These are phyloP conservation scores for Sturmia bella DNA, from an alignment of 2,888 invertebrate genomes.

Conservation along the genomic window DNA sequence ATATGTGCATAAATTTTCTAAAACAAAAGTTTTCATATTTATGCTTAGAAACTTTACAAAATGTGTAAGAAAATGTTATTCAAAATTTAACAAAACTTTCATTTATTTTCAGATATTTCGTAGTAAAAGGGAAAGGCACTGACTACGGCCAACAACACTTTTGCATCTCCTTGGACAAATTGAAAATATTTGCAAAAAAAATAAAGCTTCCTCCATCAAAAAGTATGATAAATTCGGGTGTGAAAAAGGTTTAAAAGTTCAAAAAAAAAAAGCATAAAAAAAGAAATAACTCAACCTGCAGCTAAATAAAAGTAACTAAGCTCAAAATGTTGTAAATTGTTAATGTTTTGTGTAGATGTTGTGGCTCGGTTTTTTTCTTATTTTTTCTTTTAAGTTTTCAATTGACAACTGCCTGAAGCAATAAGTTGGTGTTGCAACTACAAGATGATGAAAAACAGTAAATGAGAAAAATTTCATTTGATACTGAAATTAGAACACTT, in stretches of 20 bases:
- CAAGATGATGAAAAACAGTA: not conserved
- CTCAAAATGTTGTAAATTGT: conserved; percentile 20
- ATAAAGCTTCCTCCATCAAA: too few relatives aligned
- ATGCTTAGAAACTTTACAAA: too few relatives aligned
- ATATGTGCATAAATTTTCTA: too few relatives aligned
- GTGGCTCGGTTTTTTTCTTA: not conserved
- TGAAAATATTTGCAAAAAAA: too few relatives aligned
- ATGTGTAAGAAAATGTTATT: too few relatives aligned
- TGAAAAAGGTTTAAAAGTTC: not conserved
- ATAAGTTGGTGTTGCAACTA: conserved; percentile 29
- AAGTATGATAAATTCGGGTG: not conserved
- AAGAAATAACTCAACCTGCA: not conserved
- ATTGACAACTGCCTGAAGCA: conserved; percentile 28
- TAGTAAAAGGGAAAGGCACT: too few relatives aligned
- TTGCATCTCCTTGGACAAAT: too few relatives aligned
- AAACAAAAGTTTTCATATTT: too few relatives aligned
- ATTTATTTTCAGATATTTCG: too few relatives aligned
- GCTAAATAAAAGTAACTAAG: conserved; percentile 33
- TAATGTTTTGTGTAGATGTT: conserved; percentile 14
- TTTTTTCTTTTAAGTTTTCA: conserved; percentile 4
- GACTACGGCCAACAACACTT: too few relatives aligned
- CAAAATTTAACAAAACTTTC: too few relatives aligned
- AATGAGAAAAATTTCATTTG: conserved; percentile 38
- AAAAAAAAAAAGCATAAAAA: not conserved
- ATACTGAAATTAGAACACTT: conserved; percentile 73